Evolutionary conservation across 2,797 vertebrate genomes (phyloP).

Genomic region (Tympanoctomys barrerae): DNA sequence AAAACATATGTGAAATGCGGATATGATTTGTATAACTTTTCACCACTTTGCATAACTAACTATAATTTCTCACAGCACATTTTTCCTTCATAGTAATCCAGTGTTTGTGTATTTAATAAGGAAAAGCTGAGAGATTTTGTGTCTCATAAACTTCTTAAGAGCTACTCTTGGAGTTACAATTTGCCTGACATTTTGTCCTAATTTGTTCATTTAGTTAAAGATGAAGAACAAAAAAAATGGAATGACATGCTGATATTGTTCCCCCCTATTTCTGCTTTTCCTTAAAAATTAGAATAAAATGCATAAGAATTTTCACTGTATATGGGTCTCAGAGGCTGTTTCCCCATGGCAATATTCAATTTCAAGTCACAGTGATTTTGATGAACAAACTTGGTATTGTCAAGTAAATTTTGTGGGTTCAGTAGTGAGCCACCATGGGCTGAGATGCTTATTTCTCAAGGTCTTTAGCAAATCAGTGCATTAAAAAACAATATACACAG

Average conservation of each 20-base stretch:
- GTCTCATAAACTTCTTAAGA: slow-evolving; percentile 76
- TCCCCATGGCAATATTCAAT: slow-evolving; percentile 5
- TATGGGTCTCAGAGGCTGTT: slow-evolving; percentile 24
- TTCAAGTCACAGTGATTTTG: slow-evolving; percentile 44
- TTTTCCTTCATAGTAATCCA: slow-evolving; percentile 69
- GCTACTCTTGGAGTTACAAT: slow-evolving; percentile 62
- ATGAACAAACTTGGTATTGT: not conserved
- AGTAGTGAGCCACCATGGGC: not conserved
- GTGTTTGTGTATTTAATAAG: slow-evolving; percentile 76
- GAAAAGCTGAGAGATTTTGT: slow-evolving; percentile 75
- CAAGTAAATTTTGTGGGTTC: not conserved
- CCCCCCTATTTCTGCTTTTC: not conserved
- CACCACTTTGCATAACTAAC: slow-evolving; percentile 44
- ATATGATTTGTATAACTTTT: slow-evolving; percentile 70
- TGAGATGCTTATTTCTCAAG: not conserved
- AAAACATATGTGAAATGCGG: slow-evolving; percentile 67
- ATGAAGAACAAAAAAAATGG: slow-evolving; percentile 31
- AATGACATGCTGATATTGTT: slow-evolving; percentile 45
- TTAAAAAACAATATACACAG: not conserved
- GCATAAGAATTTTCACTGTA: slow-evolving; percentile 34
- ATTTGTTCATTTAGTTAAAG: slow-evolving; percentile 61
- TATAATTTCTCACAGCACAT: slow-evolving; percentile 69
- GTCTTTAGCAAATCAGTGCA: not conserved
- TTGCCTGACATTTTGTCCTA: slow-evolving; percentile 65
- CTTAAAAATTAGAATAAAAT: slow-evolving; percentile 37